These are phyloP conservation scores for Antennarius striatus DNA, from an alignment of 2,113 vertebrate species.

Conservation along the genomic window DNA sequence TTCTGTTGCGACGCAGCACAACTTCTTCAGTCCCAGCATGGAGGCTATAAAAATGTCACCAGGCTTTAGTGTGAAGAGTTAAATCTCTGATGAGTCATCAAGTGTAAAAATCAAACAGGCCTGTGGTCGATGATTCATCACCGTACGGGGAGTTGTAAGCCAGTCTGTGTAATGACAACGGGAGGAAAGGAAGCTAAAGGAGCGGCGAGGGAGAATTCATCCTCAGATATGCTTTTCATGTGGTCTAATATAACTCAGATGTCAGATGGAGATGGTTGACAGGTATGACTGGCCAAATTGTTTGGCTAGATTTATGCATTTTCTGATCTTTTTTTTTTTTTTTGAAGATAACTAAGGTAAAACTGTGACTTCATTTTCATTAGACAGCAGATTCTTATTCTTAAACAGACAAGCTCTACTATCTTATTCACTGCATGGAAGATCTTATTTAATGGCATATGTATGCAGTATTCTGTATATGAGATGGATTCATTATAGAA, in stretches of 20 bases:
- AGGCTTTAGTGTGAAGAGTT: conserved; percentile 60
- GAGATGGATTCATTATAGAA: no score
- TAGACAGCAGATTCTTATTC: background rate
- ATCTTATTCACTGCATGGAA: no score
- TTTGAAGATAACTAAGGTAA: background rate
- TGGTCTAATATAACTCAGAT: conserved; percentile 15
- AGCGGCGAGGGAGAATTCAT: conserved; percentile 38
- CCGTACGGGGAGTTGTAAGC: conserved; percentile 52
- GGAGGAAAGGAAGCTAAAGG: conserved; percentile 11
- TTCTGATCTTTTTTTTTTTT: background rate
- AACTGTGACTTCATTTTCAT: background rate
- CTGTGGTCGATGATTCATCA: conserved; percentile 53
- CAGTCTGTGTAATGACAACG: conserved; percentile 50
- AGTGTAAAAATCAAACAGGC: conserved; percentile 57
- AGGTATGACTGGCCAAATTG: conserved; percentile 25
- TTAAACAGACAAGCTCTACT: background rate
- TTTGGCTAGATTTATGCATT: conserved; percentile 20
- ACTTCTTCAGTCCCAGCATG: conserved; percentile 29
- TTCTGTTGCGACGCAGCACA: conserved; percentile 32
- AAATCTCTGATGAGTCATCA: conserved; percentile 70
- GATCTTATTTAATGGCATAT: no score
- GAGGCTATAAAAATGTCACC: conserved; percentile 63
- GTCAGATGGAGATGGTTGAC: conserved; percentile 28
- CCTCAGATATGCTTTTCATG: conserved; percentile 34
- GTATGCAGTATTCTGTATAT: no score